Conservation (phyloP, 2,113 vertebrate species). For the Lamprologus speciosus region DNA sequence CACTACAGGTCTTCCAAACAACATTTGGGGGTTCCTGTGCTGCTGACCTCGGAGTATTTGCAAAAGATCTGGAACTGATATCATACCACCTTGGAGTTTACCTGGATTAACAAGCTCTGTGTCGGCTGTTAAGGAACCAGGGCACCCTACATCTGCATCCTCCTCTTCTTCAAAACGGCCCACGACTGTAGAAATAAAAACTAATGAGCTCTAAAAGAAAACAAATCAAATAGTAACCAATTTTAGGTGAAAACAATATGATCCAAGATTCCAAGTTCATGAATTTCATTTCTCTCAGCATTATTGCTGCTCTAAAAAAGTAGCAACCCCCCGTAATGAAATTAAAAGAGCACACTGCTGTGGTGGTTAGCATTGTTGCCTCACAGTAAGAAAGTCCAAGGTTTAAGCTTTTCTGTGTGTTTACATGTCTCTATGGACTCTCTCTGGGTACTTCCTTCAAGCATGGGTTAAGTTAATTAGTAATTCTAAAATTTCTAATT, state of each 20-base stretch:
- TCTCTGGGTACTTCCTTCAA: background rate
- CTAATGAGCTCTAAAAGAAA: rapidly evolving
- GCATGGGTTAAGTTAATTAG: background rate
- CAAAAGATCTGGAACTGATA: background rate
- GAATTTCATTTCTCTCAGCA: background rate
- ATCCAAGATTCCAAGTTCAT: background rate
- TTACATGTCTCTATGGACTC: background rate
- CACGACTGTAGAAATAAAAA: background rate
- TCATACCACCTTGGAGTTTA: background rate
- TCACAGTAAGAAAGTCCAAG: background rate
- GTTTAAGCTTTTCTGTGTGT: background rate
- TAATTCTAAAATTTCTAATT: background rate
- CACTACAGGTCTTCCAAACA: rapidly evolving
- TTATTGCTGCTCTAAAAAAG: background rate
- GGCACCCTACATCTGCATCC: background rate
- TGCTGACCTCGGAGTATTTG: rapidly evolving
- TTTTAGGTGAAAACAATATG: background rate
- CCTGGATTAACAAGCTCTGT: background rate
- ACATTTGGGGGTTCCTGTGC: rapidly evolving
- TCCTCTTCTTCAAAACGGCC: rapidly evolving
- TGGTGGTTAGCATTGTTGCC: rapidly evolving
- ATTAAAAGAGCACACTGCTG: background rate
- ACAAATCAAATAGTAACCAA: background rate
- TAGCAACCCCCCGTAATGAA: rapidly evolving
- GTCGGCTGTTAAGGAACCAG: background rate